Percentiles rank a stretch among this genome's conserved stretches.
These are phyloP conservation scores for Osmoderma eremita DNA, from an alignment of 2,888 invertebrate genomes.

Conservation along the genomic window DNA sequence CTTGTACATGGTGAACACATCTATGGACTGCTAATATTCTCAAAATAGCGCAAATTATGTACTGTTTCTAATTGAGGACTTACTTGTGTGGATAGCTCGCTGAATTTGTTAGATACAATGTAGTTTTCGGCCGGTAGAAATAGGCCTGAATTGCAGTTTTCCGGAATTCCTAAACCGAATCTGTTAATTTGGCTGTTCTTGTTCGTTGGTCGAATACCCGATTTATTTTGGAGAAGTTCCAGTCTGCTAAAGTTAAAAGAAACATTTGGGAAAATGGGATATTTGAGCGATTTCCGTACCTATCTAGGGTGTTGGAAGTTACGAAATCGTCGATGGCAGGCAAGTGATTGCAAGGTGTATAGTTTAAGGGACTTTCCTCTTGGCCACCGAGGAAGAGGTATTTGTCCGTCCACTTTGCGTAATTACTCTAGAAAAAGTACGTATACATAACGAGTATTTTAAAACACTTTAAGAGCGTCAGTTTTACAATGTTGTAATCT, in stretches of 20 bases:
- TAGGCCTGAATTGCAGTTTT: slow-evolving; percentile 64
- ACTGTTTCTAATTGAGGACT: neutral
- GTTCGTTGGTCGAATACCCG: slow-evolving; percentile 73
- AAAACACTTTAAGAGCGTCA: neutral
- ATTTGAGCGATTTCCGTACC: slow-evolving; percentile 11
- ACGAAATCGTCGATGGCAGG: slow-evolving; percentile 58
- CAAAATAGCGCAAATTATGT: neutral
- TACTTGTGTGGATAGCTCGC: slow-evolving; percentile 44
- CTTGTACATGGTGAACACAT: slow-evolving; percentile 44
- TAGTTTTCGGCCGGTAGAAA: slow-evolving; percentile 60
- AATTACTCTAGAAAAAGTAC: slow-evolving; percentile 26
- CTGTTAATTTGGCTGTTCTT: slow-evolving; percentile 67
- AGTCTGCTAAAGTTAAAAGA: slow-evolving; percentile 24
- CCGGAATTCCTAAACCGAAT: slow-evolving; percentile 64
- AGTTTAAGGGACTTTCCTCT: slow-evolving; percentile 59
- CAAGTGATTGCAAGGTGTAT: slow-evolving; percentile 59
- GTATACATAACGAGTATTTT: neutral
- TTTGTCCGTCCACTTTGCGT: slow-evolving; percentile 66
- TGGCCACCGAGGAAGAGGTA: slow-evolving; percentile 68
- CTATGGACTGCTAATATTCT: slow-evolving; percentile 45
- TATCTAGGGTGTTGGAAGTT: slow-evolving; percentile 54
- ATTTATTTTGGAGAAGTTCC: slow-evolving; percentile 16
- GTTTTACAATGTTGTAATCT: slow-evolving; percentile 46
- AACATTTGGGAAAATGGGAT: neutral
- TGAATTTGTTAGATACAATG: slow-evolving; percentile 45